Conservation (phyloP, 2,113 vertebrate genomes). For the Labrus mixtus region DNA sequence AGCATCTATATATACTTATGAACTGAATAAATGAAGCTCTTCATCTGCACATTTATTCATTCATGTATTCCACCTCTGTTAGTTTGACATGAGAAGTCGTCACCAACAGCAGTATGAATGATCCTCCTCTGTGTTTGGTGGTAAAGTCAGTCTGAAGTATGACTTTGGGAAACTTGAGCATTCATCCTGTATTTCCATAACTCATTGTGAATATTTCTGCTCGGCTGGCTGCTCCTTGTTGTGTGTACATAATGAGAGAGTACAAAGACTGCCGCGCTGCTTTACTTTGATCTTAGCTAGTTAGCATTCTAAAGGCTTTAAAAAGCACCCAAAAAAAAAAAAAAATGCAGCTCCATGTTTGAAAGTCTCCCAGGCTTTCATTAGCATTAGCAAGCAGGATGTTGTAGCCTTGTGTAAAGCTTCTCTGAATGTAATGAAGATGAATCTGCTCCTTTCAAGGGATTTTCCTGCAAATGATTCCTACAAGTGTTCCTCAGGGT, state of each 20-base stretch:
- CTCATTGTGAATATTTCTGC: constrained; percentile 59
- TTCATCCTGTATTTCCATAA: constrained; percentile 50
- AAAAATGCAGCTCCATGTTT: constrained; percentile 61
- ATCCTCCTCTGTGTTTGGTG: constrained; percentile 7
- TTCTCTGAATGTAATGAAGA: constrained; percentile 44
- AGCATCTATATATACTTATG: not conserved
- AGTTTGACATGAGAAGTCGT: constrained; percentile 8
- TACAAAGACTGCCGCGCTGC: constrained; percentile 52
- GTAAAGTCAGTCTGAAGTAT: constrained; percentile 25
- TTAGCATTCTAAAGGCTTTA: constrained; percentile 68
- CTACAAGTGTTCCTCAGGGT: constrained; percentile 36
- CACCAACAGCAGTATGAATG: constrained; percentile 21
- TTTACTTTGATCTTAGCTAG: constrained; percentile 74
- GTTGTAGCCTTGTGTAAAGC: constrained; percentile 68
- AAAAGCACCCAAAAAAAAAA: constrained; percentile 37
- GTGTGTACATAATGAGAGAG: constrained; percentile 65
- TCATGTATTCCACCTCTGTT: constrained; percentile 20
- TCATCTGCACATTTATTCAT: not conserved
- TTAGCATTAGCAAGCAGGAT: constrained; percentile 72
- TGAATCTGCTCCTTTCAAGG: constrained; percentile 55
- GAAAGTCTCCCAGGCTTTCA: constrained; percentile 72
- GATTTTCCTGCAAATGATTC: constrained; percentile 57
- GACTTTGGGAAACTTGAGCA: constrained; percentile 50
- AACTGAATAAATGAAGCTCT: not conserved
- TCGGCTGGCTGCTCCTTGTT: constrained; percentile 53